phyloP scores from a whole-genome alignment of 37 sponge, comb jelly and placozoan species.

The Hexactinellida sp. region DNA sequence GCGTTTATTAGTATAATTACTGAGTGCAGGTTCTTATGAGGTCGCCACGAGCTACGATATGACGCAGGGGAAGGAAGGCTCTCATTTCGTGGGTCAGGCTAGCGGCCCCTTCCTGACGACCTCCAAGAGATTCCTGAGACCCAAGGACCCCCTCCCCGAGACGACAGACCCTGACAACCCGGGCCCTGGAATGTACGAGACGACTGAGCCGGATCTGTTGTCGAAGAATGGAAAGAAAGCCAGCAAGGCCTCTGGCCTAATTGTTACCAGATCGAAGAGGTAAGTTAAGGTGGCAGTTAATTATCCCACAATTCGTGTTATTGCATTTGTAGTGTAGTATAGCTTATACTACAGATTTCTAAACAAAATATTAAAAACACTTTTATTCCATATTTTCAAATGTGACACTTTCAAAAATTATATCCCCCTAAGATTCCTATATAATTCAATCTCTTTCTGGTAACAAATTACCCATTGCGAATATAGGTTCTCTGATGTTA shows the following conservation, averaged over 20 bases:
- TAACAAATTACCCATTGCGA: background rate
- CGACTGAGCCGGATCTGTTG: background rate
- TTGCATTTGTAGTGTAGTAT: too few relatives aligned
- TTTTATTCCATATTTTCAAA: too few relatives aligned
- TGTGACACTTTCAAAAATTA: too few relatives aligned
- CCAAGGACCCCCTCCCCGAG: conserved; percentile 49
- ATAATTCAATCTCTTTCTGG: background rate
- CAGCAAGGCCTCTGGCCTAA: background rate
- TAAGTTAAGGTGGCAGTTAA: too few relatives aligned
- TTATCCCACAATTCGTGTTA: too few relatives aligned
- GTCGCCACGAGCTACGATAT: conserved; percentile 36
- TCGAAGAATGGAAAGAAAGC: conserved; percentile 25
- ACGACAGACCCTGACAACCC: conserved; percentile 57
- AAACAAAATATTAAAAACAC: too few relatives aligned
- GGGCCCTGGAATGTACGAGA: conserved; percentile 68
- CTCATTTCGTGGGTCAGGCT: background rate
- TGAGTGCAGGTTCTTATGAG: conserved; percentile 64
- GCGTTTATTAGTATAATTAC: too few relatives aligned
- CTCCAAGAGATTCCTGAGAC: conserved; percentile 48
- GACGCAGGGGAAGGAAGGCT: conserved; percentile 39
- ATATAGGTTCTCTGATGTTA: conserved; percentile 26
- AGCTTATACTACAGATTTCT: too few relatives aligned
- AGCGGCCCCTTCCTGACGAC: conserved; percentile 50
- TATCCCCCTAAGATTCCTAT: background rate
- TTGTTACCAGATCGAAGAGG: conserved; percentile 15